A percentile compares a stretch with the other conserved stretches of the same genome.
Evolutionary conservation across 2,113 vertebrate species (phyloP).

Genomic region (Callochromis pleurospilus): DNA sequence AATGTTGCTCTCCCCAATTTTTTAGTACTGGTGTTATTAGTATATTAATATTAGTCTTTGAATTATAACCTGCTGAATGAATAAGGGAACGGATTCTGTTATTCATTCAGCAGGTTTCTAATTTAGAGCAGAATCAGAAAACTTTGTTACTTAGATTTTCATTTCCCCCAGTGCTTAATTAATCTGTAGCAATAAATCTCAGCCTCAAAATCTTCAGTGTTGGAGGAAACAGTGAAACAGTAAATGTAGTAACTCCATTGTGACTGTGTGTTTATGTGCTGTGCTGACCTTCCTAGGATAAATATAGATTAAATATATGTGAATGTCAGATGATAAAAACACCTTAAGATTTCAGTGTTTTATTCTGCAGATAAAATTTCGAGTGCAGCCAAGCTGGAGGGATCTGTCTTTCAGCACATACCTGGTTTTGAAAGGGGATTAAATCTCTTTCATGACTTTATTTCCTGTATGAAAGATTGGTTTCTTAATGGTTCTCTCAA

Average conservation of each 20-base stretch:
- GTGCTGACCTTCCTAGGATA: not conserved
- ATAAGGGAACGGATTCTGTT: rapidly evolving
- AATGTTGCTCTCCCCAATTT: not conserved
- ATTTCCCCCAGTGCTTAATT: not conserved
- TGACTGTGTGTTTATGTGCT: not conserved
- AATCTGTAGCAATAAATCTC: not conserved
- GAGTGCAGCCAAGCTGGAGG: not conserved
- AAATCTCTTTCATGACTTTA: not conserved
- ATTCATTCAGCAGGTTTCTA: not conserved
- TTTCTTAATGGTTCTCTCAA: not conserved
- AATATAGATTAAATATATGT: not conserved
- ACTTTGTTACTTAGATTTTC: not conserved
- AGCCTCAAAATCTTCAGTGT: not conserved
- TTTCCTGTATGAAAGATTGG: not conserved
- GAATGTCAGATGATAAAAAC: not conserved
- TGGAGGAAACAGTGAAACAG: not conserved
- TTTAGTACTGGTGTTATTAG: not conserved
- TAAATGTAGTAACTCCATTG: not conserved
- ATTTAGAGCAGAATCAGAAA: not conserved
- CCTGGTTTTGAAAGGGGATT: not conserved
- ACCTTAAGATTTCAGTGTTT: not conserved
- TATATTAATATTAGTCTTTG: not conserved
- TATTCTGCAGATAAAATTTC: not conserved
- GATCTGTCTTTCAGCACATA: not conserved
- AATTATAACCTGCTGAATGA: not conserved